A percentile compares a stretch with the other conserved stretches of the same genome.
phyloP scores from a whole-genome alignment of 2,888 invertebrate species.

The Drosophila seclusa region DNA sequence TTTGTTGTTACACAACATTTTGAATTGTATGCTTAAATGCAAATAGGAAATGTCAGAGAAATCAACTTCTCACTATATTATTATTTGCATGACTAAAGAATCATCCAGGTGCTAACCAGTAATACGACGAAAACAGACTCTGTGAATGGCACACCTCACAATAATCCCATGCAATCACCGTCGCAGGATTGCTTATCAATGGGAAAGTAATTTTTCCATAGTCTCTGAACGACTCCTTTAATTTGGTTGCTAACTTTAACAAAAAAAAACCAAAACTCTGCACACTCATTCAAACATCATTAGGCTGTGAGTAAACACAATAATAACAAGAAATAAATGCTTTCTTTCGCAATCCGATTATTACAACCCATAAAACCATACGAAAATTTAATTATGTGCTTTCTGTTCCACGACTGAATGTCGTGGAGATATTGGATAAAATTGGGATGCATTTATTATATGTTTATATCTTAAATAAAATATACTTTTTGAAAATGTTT shows the following conservation, averaged over 20 bases:
- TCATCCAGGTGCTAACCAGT: conserved; percentile 90
- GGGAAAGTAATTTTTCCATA: conserved; percentile 88
- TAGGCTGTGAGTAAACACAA: too few relatives aligned
- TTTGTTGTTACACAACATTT: neutral
- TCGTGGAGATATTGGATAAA: neutral
- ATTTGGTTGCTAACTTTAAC: conserved; percentile 2
- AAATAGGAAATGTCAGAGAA: neutral
- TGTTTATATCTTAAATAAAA: neutral
- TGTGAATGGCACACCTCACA: conserved; percentile 88
- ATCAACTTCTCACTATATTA: conserved; percentile 5
- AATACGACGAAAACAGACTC: conserved; percentile 79
- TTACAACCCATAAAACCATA: too few relatives aligned
- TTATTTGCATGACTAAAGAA: conserved; percentile 67
- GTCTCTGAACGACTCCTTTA: conserved; percentile 1
- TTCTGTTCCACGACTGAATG: neutral
- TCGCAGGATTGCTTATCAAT: conserved; percentile 86
- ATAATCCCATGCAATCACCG: conserved; percentile 89
- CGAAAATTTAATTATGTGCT: too few relatives aligned
- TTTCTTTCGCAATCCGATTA: too few relatives aligned
- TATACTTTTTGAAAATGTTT: neutral
- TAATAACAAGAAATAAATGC: too few relatives aligned
- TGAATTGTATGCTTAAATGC: neutral
- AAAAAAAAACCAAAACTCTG: neutral
- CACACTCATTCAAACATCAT: too few relatives aligned
- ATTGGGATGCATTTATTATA: too few relatives aligned